A percentile compares a stretch with the other conserved stretches of the same genome.
Conservation (phyloP, 2,888 invertebrate genomes). For the Keiferia lycopersicella region DNA sequence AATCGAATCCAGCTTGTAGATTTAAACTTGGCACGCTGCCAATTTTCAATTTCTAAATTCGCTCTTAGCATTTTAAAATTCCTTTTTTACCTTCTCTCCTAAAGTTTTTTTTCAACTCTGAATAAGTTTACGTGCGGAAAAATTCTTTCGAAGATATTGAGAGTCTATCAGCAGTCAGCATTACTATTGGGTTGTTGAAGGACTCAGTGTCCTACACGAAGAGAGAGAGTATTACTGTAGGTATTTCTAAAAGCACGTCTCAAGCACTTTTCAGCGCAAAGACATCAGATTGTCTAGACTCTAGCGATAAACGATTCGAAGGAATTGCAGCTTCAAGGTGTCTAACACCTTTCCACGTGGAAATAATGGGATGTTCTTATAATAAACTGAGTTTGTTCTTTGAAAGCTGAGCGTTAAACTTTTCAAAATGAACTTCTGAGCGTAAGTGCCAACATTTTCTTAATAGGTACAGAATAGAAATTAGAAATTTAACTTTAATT, state of each 20-base stretch:
- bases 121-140: background rate
- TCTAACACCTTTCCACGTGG: conserved; percentile 14
- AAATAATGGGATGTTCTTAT: background rate
- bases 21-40: background rate
- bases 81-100: background rate
- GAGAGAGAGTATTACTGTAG: conserved; percentile 2
- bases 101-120: background rate
- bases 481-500: background rate
- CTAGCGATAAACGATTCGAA: conserved; percentile 22
- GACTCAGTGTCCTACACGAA: too few relatives aligned
- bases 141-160: background rate
- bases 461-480: background rate
- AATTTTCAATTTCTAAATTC: conserved; percentile 12
- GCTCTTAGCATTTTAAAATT: background rate
- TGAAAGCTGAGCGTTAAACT: background rate
- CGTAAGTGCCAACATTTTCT: background rate
- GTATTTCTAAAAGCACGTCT: conserved; percentile 11
- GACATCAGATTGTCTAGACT: conserved; percentile 25
- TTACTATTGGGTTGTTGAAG: too few relatives aligned
- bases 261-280: conserved; percentile 18
- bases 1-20: background rate
- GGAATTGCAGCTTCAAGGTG: conserved; percentile 19
- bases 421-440: background rate
- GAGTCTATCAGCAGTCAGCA: background rate
- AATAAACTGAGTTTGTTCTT: background rate